Base-by-base conservation (phyloP, 2,888 invertebrate species). In the Harpalus rufipes region DNA sequence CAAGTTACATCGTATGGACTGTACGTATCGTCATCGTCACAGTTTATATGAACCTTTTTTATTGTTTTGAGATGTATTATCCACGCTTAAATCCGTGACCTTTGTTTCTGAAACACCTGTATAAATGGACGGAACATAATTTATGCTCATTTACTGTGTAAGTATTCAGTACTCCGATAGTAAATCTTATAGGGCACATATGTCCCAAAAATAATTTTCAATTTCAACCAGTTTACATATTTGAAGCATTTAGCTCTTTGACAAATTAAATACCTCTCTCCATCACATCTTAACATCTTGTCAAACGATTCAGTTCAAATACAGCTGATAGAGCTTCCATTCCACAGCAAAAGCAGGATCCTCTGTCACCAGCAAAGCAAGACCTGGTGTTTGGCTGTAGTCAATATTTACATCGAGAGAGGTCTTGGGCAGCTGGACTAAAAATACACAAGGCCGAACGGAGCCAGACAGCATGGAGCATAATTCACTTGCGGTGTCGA, bases 381-480 rank as follows among this genome's bases (percentile, higher is more conserved):
- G 44, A 51, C 44, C 12, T 51, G 44, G 74, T 74, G 44, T 74
- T 74, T 74, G 74, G 7, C 74, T 74, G 74, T 12, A 14, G 74
- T 74, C 41, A 74, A 74, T 74, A 74, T 74, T 74, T 74, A 74
- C 74, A 51, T 74, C 51, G 74, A 74, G 21, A 74, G 51, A 74
- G 51, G 74, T 74, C 74, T 74, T 51, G 21, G 74, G 16, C 74
- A 44, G 21, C 51, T 51, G 74, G 44, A 44, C 74, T 44, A 74
- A 74, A 74, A 74, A 74, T 74, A 72, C 41, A 72, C 39, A 65
- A 74, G 51, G 44, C 74, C 12, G 74, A 18, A 7, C 21, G 16
- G 21, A 72, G 39, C 41, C 51, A 74, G 51, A 51, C 44, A 51
- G 74, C 51, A 74, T 74, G 74, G 74, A 21, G 21, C 74, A 74